These are phyloP conservation scores for Lasioglossum calceatum DNA, from an alignment of 2,888 invertebrate genomes.

Conservation along the genomic window DNA sequence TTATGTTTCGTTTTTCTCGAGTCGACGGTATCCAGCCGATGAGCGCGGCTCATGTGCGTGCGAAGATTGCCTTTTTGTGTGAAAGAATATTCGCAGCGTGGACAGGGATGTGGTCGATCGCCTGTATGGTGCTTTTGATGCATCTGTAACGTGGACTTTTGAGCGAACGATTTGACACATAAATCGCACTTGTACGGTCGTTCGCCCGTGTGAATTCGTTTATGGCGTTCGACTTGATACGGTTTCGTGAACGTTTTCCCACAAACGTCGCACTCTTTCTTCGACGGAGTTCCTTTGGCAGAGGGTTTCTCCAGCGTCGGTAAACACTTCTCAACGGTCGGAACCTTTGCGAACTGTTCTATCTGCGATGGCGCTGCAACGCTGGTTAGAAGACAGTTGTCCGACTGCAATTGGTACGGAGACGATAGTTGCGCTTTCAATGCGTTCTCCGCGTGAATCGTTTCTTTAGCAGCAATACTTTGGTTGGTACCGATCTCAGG, in stretches of 20 bases:
- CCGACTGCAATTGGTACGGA: constrained; percentile 26
- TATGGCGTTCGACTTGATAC: constrained; percentile 85
- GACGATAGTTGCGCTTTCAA: constrained; percentile 12
- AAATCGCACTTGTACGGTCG: constrained; percentile 86
- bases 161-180: constrained; percentile 87
- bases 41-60: constrained; percentile 86
- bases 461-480: constrained; percentile 8
- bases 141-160: constrained; percentile 86
- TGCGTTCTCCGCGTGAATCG: background rate
- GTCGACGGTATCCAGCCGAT: constrained; percentile 74
- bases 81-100: constrained; percentile 87
- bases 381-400: constrained; percentile 23
- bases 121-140: constrained; percentile 87
- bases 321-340: background rate
- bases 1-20: constrained; percentile 70
- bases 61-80: constrained; percentile 87
- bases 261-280: constrained; percentile 83
- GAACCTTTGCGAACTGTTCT: constrained; percentile 21
- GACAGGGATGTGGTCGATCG: constrained; percentile 86
- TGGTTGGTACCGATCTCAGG: background rate
- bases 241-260: constrained; percentile 86
- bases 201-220: constrained; percentile 87
- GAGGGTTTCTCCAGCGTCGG: background rate
- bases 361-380: background rate
- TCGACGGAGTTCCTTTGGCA: constrained; percentile 50